These are phyloP conservation scores for Electrona antarctica DNA, from an alignment of 2,113 vertebrate species.

Conservation along the genomic window DNA sequence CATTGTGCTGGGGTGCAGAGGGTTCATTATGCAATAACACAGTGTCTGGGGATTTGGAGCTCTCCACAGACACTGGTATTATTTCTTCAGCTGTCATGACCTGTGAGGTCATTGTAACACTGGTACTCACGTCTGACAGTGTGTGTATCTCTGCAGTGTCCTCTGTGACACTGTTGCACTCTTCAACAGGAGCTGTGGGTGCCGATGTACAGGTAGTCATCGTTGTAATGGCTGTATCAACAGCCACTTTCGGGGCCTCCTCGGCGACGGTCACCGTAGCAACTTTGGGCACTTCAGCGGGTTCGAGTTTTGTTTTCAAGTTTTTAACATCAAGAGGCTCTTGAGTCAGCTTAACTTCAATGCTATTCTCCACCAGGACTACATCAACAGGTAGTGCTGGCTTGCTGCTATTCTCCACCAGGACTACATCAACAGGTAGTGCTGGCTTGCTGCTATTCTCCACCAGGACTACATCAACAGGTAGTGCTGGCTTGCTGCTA, in stretches of 20 bases:
- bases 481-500: neutral
- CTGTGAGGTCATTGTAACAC: constrained; percentile 10
- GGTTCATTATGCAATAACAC: constrained; percentile 2
- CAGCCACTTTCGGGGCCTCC: constrained; percentile 32
- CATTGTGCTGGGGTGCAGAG: constrained; percentile 7
- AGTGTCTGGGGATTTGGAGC: neutral
- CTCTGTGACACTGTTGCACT: constrained; percentile 2
- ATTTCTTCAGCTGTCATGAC: constrained; percentile 26
- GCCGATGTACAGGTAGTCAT: neutral
- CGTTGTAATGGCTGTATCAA: constrained; percentile 22
- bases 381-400: constrained; percentile 4
- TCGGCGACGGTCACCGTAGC: neutral
- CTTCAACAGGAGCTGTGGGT: constrained; percentile 4
- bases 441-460: neutral
- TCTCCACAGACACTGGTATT: constrained; percentile 4
- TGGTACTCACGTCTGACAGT: constrained; percentile 22
- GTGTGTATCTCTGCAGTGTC: constrained; percentile 1
- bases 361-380: neutral
- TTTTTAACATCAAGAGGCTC: constrained; percentile 14
- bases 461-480: constrained; percentile 9
- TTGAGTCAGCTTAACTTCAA: constrained; percentile 29
- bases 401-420: neutral
- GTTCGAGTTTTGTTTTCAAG: constrained; percentile 19
- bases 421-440: constrained; percentile 8
- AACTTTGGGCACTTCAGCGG: constrained; percentile 5